These are phyloP conservation scores for Harmothoe impar DNA, from an alignment of 2,888 invertebrate species.

Conservation along the genomic window DNA sequence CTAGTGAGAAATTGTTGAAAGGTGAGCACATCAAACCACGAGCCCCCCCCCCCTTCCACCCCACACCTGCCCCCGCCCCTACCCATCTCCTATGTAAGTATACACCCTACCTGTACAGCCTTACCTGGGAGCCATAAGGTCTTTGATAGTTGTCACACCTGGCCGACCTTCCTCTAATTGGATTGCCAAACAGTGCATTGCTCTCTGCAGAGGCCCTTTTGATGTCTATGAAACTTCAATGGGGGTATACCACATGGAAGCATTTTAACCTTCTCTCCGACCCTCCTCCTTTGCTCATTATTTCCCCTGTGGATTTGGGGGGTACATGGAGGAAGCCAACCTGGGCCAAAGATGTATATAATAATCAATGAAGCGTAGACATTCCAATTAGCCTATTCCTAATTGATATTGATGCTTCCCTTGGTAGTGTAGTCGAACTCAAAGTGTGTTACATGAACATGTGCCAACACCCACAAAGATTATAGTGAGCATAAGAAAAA, in stretches of 20 bases:
- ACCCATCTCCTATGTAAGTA: background rate
- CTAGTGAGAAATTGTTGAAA: constrained; percentile 11
- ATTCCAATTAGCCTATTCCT: too few relatives aligned
- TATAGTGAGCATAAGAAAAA: too few relatives aligned
- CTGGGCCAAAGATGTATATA: too few relatives aligned
- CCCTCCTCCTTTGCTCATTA: too few relatives aligned
- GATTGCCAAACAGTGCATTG: constrained; percentile 23
- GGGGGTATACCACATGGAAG: background rate
- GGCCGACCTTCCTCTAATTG: background rate
- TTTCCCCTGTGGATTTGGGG: too few relatives aligned
- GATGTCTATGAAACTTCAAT: background rate
- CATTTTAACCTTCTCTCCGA: too few relatives aligned
- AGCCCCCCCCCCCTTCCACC: background rate
- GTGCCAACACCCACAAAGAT: too few relatives aligned
- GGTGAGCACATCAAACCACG: constrained; percentile 34
- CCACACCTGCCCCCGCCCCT: background rate
- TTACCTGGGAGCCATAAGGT: background rate
- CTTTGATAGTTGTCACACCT: constrained; percentile 30
- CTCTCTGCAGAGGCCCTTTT: background rate
- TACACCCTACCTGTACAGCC: constrained; percentile 21
- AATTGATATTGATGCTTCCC: too few relatives aligned
- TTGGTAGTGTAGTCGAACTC: too few relatives aligned
- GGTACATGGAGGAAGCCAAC: too few relatives aligned
- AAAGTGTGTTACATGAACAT: too few relatives aligned
- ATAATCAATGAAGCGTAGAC: too few relatives aligned